Evolutionary conservation across 2,797 vertebrate genomes (phyloP), one percentile per base, ranked within the genome.

Genomic region (Myripristis murdjan): DNA sequence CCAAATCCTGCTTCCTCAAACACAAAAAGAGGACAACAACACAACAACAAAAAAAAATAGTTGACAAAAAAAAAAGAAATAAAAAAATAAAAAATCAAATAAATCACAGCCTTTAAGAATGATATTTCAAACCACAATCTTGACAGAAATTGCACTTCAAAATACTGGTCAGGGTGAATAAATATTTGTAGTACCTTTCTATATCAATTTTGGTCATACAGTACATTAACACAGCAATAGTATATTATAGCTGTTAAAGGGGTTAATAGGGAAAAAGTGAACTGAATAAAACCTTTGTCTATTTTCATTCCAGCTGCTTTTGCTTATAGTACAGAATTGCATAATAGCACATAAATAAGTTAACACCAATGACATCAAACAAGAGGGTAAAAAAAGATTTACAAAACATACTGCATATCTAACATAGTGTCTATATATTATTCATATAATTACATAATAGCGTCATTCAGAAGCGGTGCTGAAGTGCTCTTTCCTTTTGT

Each of bases 51-150:
- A n/a, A 16, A 16, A 74, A 20, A 41, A 73, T 47, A 35, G 18
- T 23, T 44, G 24, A 69, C 15, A 61, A 16, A 79, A 57, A 51
- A 73, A n/a, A n/a, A n/a, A n/a, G n/a, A 47, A 53, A 43, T n/a
- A 66, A 89, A 87, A 92, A 57, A 41, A 26, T 41, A 43, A 72
- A 55, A 60, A 31, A 39, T 73, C 55, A 57, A 74, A 73, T 93
- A 88, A 87, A 91, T 94, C 93, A 95, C 94, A 95, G 94, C 93
- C 91, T 94, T 92, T 66, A 91, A 94, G 89, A 94, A 93, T 90
- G 92, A 95, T 86, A 87, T 94, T 93, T 95, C 91, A 96, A 96
- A 95, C 94, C 95, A 96, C 93, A 91, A 95, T 94, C 81, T 84
- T 55, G 78, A 93, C 89, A 84, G 79, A 87, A 92, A 93, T 92